These are phyloP conservation scores for Brachionus sp. DNA, from an alignment of 1,140 invertebrate species.

Conservation along the genomic window DNA sequence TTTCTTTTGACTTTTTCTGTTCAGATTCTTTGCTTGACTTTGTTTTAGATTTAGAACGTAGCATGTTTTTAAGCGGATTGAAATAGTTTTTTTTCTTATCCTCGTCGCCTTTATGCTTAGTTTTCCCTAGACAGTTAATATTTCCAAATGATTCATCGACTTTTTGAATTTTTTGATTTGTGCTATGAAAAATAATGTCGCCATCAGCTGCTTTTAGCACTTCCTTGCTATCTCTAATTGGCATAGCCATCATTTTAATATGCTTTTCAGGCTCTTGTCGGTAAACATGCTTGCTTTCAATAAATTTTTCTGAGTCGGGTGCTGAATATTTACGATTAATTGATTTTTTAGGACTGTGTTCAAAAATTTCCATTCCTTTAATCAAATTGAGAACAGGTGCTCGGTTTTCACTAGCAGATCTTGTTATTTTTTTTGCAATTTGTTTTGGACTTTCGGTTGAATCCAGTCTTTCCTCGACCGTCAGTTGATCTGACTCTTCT, in stretches of 20 bases:
- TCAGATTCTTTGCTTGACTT: background rate
- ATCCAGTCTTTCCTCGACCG: background rate
- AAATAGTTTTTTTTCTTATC: conserved; percentile 13
- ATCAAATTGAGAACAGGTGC: background rate
- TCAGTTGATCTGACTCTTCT: background rate
- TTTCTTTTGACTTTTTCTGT: background rate
- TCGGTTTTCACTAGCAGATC: background rate
- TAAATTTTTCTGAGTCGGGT: background rate
- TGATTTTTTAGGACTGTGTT: conserved; percentile 1
- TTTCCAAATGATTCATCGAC: background rate
- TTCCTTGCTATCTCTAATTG: background rate
- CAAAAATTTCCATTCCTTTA: background rate
- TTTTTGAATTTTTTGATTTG: conserved; percentile 21
- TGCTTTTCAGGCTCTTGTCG: background rate
- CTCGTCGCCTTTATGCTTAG: background rate
- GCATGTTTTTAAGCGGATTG: conserved; percentile 26
- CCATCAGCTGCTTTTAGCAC: conserved; percentile 38
- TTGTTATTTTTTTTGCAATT: background rate
- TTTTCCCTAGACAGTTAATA: background rate
- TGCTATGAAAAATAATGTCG: conserved; percentile 19
- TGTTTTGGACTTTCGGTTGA: background rate
- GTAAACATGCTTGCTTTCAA: background rate
- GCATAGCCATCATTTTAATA: conserved; percentile 15
- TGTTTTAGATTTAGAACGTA: background rate
- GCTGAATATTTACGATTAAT: background rate